Conservation (phyloP, 2,888 invertebrate genomes). For the Falcaria lacertinaria region DNA sequence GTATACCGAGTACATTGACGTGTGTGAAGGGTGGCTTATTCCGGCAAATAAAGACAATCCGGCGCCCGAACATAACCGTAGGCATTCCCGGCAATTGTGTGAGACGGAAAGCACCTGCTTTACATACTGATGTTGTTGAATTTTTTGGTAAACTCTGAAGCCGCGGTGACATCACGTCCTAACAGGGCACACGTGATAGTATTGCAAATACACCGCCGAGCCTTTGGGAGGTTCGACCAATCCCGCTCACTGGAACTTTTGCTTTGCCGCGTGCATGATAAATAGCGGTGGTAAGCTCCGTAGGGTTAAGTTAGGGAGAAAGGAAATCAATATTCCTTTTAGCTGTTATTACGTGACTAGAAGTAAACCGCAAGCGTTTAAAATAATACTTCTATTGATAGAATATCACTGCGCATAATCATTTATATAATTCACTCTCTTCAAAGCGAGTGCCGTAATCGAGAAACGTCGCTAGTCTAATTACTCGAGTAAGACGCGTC, state of each 20-base stretch:
- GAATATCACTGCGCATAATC: too few relatives aligned
- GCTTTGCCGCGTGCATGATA: slow-evolving; percentile 29
- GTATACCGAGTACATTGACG: not conserved
- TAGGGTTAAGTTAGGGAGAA: not conserved
- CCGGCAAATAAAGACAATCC: slow-evolving; percentile 24
- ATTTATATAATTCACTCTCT: slow-evolving; percentile 31
- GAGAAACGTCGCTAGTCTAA: slow-evolving; percentile 37
- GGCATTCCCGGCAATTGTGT: slow-evolving; percentile 9
- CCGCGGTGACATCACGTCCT: slow-evolving; percentile 48
- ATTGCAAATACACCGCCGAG: slow-evolving; percentile 43
- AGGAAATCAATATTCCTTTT: not conserved
- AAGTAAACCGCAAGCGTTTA: slow-evolving; percentile 3
- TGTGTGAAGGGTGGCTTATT: slow-evolving; percentile 3
- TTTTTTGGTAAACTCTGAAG: slow-evolving; percentile 17
- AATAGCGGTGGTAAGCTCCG: slow-evolving; percentile 26
- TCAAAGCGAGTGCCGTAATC: slow-evolving; percentile 31
- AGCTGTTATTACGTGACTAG: not conserved
- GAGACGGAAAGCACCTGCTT: slow-evolving; percentile 29
- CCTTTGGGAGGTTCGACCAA: slow-evolving; percentile 36
- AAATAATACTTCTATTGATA: too few relatives aligned
- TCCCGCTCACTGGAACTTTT: slow-evolving; percentile 32
- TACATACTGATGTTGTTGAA: slow-evolving; percentile 36
- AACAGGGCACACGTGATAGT: slow-evolving; percentile 49
- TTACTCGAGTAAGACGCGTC: slow-evolving; percentile 25
- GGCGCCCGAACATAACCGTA: slow-evolving; percentile 13